phyloP scores from a whole-genome alignment of 2,888 invertebrate genomes.

The Chrysodeixis includens region DNA sequence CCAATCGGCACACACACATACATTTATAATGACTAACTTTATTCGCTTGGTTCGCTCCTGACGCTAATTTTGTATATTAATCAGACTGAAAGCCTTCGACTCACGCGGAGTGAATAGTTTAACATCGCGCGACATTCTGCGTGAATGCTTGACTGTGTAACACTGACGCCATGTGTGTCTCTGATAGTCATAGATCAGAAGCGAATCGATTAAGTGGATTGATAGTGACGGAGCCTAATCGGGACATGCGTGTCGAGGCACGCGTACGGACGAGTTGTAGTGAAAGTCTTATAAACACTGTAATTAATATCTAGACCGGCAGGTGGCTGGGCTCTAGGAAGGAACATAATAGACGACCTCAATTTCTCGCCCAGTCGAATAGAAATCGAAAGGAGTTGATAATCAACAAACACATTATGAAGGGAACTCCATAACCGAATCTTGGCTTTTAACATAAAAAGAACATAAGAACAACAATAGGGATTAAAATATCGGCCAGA shows the following conservation, averaged over 20 bases:
- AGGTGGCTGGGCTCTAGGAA: constrained; percentile 6
- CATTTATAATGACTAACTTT: constrained; percentile 45
- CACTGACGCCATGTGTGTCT: not conserved
- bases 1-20: constrained; percentile 66
- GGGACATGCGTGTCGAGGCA: constrained; percentile 20
- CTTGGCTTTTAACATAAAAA: not conserved
- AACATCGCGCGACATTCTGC: constrained; percentile 14
- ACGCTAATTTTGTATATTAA: constrained; percentile 51
- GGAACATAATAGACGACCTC: constrained; percentile 15
- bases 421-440: not conserved
- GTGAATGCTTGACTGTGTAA: constrained; percentile 14
- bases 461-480: too few relatives aligned
- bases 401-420: not conserved
- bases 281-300: constrained; percentile 41
- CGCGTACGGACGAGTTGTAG: constrained; percentile 23
- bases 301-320: constrained; percentile 27
- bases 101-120: constrained; percentile 30
- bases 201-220: constrained; percentile 31
- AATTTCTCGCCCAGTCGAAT: not conserved
- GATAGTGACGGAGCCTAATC: constrained; percentile 26
- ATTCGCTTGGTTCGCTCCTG: constrained; percentile 42
- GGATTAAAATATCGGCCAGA: not conserved
- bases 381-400: constrained; percentile 19
- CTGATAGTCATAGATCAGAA: constrained; percentile 12
- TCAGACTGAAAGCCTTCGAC: constrained; percentile 48